These are phyloP conservation scores for Montipora capricornis DNA, from an alignment of 64 coral and sea anemone species.

Conservation along the genomic window DNA sequence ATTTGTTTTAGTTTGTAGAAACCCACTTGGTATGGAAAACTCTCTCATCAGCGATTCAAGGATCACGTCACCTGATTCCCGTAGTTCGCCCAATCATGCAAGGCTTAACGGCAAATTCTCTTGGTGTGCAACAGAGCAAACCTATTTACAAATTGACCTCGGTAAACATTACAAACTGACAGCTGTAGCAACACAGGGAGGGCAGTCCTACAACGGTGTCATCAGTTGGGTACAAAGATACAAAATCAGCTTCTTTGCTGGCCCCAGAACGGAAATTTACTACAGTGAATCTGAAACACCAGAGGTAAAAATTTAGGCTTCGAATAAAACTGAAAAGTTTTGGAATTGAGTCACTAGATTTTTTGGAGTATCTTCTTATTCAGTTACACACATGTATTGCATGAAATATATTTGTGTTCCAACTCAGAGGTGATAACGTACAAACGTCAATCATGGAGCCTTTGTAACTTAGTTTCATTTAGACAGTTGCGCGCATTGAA, in stretches of 20 bases:
- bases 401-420: too few relatives aligned
- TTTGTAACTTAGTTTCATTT: too few relatives aligned
- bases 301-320: neutral
- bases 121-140: conserved; percentile 11
- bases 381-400: too few relatives aligned
- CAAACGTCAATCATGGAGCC: too few relatives aligned
- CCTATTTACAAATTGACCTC: conserved; percentile 20
- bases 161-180: conserved; percentile 30
- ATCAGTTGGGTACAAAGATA: conserved; percentile 19
- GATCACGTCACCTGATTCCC: neutral
- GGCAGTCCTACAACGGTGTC: neutral
- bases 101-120: conserved; percentile 18
- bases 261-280: neutral
- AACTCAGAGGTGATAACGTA: too few relatives aligned
- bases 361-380: too few relatives aligned
- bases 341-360: neutral
- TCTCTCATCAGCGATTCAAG: neutral
- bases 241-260: neutral
- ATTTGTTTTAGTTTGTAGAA: conserved; percentile 26
- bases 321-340: neutral
- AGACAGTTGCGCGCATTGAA: too few relatives aligned
- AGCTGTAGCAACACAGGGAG: conserved; percentile 49
- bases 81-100: neutral
- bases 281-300: conserved; percentile 11
- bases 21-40: conserved; percentile 45